Base-by-base conservation (phyloP, 2,888 invertebrate genomes). In the Ashinkailepas kermadecensis region DNA sequence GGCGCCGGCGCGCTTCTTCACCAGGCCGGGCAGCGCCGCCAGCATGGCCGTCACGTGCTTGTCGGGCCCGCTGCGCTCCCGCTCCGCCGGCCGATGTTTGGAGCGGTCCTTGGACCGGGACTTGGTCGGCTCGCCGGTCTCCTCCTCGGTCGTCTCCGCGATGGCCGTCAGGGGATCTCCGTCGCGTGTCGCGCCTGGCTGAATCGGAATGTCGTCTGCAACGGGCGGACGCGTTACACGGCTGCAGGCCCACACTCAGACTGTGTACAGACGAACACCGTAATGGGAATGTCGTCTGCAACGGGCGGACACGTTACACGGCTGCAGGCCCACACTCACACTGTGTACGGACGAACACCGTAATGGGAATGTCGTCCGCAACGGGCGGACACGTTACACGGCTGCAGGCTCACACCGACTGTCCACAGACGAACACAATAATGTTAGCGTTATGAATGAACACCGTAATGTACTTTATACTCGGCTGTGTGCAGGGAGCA, bases 131-230 rank as follows among this genome's bases (percentile, higher is more conserved):
- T 70, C 70, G 21, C 10, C 23, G 54, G 59, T 11, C 39, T 81
- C 83, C 15, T 82, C 83, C 81, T 83, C 83, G 11, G 58, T 39
- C 64, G 82, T 81, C 67, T 83, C 83, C 18, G 82, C 0, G 21
- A 83, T 83, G 15, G 78, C 65, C 39, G 80, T 39, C 79, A 83
- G 81, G 12, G 59, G 56, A 25, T 82, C 81, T 25, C 92, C 92
- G 10, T 88, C 87, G 56, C 85, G 86, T 64, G 84, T 85, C 15
- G 90, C 89, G 82, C 90, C 59, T 18, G 80, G 91, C 90, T 94
- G 94, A 86, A 95, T 95, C 80, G 95, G 95, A 89, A 95, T 95
- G 88, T 95, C 95, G 89, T 95, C 95, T 94, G 89, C 82, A 90
- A 84, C 59, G 56, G 25, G 15, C 39, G 18, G 74, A 3, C 21